A percentile compares a stretch with the other conserved stretches of the same genome.
These are phyloP conservation scores for Cerceris rybyensis DNA, from an alignment of 2,888 invertebrate species.

Conservation along the genomic window DNA sequence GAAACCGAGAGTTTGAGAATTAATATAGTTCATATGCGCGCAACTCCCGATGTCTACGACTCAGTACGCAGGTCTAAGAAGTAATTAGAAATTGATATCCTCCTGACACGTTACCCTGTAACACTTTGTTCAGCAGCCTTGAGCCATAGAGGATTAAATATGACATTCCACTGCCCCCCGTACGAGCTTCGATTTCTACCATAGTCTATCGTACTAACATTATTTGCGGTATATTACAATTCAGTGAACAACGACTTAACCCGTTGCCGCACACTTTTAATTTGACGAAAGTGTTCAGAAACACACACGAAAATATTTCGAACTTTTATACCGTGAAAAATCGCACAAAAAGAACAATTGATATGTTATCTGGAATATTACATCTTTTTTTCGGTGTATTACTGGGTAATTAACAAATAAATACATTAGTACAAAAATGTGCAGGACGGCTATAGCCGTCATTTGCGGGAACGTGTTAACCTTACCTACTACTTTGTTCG, in stretches of 20 bases:
- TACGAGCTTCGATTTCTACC: neutral
- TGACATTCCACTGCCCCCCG: slow-evolving; percentile 4
- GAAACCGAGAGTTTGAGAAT: slow-evolving; percentile 40
- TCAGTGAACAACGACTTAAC: neutral
- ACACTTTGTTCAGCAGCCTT: slow-evolving; percentile 56
- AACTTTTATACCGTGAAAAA: too few relatives aligned
- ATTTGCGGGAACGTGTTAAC: too few relatives aligned
- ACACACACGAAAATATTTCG: too few relatives aligned
- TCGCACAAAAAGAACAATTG: too few relatives aligned
- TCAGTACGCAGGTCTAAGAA: slow-evolving; percentile 44
- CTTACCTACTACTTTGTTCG: too few relatives aligned
- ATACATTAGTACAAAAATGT: too few relatives aligned
- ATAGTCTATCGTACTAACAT: neutral
- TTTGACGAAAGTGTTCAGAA: too few relatives aligned
- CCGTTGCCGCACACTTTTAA: too few relatives aligned
- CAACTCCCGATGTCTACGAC: slow-evolving; percentile 18
- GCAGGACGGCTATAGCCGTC: too few relatives aligned
- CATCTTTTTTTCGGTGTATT: too few relatives aligned
- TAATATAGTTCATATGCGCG: slow-evolving; percentile 26
- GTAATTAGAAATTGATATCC: slow-evolving; percentile 60
- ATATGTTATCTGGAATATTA: too few relatives aligned
- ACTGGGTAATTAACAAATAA: too few relatives aligned
- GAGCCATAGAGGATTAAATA: slow-evolving; percentile 35
- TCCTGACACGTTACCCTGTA: slow-evolving; percentile 49
- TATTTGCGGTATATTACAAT: neutral